Evolutionary conservation across 2,113 vertebrate species (phyloP).

Genomic region (Isurus oxyrinchus): DNA sequence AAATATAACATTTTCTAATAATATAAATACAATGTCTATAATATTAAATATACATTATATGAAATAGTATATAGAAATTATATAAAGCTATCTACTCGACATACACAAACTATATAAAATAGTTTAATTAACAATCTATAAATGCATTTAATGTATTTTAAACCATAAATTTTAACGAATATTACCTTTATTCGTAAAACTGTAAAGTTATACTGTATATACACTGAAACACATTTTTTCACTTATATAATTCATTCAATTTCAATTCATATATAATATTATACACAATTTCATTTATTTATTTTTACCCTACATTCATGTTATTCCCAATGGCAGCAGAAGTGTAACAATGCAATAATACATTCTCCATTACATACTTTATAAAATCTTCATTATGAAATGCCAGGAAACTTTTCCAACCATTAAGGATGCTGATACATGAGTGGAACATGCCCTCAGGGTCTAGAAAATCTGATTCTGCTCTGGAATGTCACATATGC

Average conservation of each 20-base stretch:
- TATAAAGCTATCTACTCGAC: no score
- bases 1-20: no score
- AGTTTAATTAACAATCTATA: neutral
- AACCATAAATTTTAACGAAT: no score
- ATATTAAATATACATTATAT: no score
- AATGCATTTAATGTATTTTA: neutral
- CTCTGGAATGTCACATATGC: neutral
- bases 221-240: no score
- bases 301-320: neutral
- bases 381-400: neutral
- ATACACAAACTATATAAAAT: neutral
- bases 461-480: conserved; percentile 17
- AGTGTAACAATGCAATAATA: neutral
- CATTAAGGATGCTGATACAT: neutral
- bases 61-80: no score
- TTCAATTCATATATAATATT: neutral
- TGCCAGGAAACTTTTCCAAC: neutral
- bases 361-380: neutral
- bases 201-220: no score
- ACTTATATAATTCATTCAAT: no score
- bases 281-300: neutral
- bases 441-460: neutral
- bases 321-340: neutral
- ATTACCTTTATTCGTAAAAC: no score
- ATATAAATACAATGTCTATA: no score